Base-by-base conservation (phyloP, 2,113 vertebrate genomes). In the Felis chaus region DNA sequence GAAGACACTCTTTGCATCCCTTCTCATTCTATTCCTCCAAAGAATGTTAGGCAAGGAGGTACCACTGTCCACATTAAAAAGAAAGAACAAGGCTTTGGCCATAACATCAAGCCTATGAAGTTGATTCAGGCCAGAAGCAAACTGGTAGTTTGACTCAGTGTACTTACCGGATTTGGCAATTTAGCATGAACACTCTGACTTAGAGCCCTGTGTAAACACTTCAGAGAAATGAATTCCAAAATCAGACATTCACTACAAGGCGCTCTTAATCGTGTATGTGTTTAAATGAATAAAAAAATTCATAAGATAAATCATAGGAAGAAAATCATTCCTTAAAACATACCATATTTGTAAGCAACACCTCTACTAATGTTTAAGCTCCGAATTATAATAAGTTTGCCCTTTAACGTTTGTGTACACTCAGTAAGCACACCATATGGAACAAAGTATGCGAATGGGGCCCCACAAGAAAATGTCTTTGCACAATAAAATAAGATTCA, bases 401-500 rank as follows among this genome's bases (percentile, higher is more conserved):
- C 25, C 94, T 88, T 69, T 92, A 89, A 92, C 90, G 92, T 53
- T 86, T 82, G 89, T 92, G 96, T 97, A 78, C 89, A 86, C 79
- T 87, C 91, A 97, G 88, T 92, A 94, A 96, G 69, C 93, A 93
- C 85, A 36, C 81, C 81, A 97, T 95, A 94, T 87, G 92, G 95
- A 97, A 80, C 83, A 41, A 63, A 41, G 19, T 29, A 93, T 50
- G 33, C 50, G 39, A 91, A 95, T 92, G 85, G 33, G 94, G 16
- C 82, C 80, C 69, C 83, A 61, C 48, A 97, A 94, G 80, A 95
- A 94, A 94, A 81, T 13, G 39, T 94, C 91, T 96, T 94, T 95
- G 86, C 53, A 73, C 91, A 98, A 84, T 93, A 95, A 97, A 98
- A 98, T 91, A 86, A 95, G 88, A 98, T 96, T 98, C 74, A 97